Base-by-base conservation (phyloP, 2,888 invertebrate genomes). In the Drosophila colorata region DNA sequence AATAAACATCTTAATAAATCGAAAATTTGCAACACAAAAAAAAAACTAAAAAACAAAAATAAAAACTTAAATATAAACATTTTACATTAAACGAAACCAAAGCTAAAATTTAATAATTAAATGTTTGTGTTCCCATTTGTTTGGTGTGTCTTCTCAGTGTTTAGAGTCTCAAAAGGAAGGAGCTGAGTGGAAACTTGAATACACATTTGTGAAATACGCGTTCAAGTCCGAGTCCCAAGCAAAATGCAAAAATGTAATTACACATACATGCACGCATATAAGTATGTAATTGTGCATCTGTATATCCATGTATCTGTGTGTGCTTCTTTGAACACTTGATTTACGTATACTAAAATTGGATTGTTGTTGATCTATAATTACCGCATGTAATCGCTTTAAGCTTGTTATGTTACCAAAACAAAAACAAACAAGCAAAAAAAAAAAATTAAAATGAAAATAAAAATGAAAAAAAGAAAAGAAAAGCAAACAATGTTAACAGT, bases 401-500 rank as follows among this genome's bases (percentile, higher is more conserved):
- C 72, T 74, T 72, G 72, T 72, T 68, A 61, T 74, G 49, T 72
- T 60, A 57, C 56, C 61, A 74, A 72, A 14, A 14, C 18, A 31
- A 14, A 40, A 31, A 33, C 47, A 61, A 53, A 57, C 25, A 53
- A 41, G 25, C 53, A 43, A 55, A 69, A 33, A 8, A 49, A 31
- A 55, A 20, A 46, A 51, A 46, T 33, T 2, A 28, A 28, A 20
- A 56, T 31, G 23, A 48, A 48, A 31, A 16, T 44, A 6, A 38
- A 43, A 16, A 53, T 46, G 13, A 38, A 31, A 28, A 41, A 51
- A n/a, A 41, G 46, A n/a, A 56, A 37, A 41, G 38, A 55, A 66
- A 68, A 38, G 58, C 59, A 66, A 87, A 82, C 74, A 83, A 83
- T 81, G 81, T 81, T 81, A 81, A 81, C 81, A 81, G 80, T 57